A percentile compares a stretch with the other conserved stretches of the same genome.
Conservation (phyloP, 2,113 vertebrate genomes). For the Alexandromys fortis region DNA sequence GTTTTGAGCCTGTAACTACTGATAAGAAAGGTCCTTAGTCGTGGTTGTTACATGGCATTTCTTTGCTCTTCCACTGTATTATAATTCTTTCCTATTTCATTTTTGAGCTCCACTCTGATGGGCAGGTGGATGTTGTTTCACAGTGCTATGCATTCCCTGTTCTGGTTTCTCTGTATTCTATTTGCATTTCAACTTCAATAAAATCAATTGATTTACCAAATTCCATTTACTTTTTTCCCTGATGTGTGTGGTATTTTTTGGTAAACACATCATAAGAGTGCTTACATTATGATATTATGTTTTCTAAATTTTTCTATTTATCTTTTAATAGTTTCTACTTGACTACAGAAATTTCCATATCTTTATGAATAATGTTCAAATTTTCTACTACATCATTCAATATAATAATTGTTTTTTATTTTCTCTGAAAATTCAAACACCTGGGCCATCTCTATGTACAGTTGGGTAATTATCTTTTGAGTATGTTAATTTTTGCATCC, state of each 20-base stretch:
- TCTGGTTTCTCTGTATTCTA: background rate
- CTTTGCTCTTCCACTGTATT: background rate
- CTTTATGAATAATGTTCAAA: background rate
- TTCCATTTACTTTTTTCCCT: background rate
- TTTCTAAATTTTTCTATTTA: background rate
- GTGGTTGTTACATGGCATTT: background rate
- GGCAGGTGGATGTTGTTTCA: background rate
- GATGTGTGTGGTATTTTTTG: background rate
- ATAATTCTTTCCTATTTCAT: background rate
- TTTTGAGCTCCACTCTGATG: background rate
- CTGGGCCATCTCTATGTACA: background rate
- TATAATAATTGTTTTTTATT: background rate
- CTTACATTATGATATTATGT: background rate
- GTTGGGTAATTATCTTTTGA: background rate
- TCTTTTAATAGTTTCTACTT: background rate
- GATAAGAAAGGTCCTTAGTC: no score
- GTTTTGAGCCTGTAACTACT: no score
- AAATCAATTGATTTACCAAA: background rate
- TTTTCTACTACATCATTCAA: background rate
- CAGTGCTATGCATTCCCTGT: background rate
- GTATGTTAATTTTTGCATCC: background rate
- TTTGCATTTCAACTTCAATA: background rate
- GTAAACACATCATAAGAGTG: background rate
- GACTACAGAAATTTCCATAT: background rate
- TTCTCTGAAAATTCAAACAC: background rate